Percentiles rank a stretch among this genome's conserved stretches.
Evolutionary conservation across 2,797 vertebrate genomes (phyloP).

Genomic region (Borostomias antarcticus): DNA sequence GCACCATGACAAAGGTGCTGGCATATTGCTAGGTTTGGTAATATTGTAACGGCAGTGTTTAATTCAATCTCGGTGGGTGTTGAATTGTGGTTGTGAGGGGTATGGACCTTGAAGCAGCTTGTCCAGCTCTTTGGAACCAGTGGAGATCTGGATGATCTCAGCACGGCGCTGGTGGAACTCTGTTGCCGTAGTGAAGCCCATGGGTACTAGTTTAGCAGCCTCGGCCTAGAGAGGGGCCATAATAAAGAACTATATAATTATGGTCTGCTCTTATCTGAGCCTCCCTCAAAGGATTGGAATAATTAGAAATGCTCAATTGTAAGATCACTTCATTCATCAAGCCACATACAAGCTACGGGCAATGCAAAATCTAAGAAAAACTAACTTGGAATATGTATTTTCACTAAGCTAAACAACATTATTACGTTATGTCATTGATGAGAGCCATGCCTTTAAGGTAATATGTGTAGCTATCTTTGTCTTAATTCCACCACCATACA

Average conservation of each 20-base stretch:
- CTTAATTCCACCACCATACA: no score
- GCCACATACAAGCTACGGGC: not conserved
- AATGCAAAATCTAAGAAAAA: not conserved
- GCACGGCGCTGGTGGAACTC: conserved; percentile 96
- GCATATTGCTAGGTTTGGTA: no score
- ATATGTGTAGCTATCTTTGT: no score
- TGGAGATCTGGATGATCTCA: conserved; percentile 97
- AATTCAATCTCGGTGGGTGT: not conserved
- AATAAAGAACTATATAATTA: not conserved
- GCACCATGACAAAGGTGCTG: no score
- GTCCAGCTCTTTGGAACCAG: conserved; percentile 96
- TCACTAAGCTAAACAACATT: no score
- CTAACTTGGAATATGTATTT: not conserved
- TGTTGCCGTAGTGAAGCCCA: conserved; percentile 97
- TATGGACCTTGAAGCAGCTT: conserved; percentile 93
- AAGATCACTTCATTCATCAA: not conserved
- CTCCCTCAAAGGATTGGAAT: no score
- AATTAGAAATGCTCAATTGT: not conserved
- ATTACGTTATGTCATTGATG: no score
- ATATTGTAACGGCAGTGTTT: not conserved
- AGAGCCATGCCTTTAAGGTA: no score
- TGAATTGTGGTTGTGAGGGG: no score
- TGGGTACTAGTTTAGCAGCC: conserved; percentile 94
- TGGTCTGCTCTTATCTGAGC: no score
- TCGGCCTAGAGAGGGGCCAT: conserved; percentile 76